Conservation (phyloP, 2,113 vertebrate species). For the Bubo blakistoni region DNA sequence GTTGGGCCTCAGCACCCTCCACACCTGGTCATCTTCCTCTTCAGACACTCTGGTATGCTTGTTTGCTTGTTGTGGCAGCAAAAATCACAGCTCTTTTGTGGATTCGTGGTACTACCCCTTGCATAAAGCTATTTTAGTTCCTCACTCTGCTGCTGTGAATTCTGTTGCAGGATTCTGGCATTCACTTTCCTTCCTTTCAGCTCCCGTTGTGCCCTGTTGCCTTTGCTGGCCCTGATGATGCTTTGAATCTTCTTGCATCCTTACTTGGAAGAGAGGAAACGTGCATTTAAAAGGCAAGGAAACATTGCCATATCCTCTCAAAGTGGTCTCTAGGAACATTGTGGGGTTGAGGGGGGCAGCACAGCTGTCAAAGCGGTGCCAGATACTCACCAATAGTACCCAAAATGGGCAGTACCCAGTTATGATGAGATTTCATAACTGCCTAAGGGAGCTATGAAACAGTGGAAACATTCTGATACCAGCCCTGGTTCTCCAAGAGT, state of each 20-base stretch:
- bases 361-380: neutral
- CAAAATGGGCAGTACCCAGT: neutral
- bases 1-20: neutral
- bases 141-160: neutral
- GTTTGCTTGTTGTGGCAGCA: neutral
- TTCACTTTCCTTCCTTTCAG: neutral
- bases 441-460: neutral
- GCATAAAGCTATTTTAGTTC: neutral
- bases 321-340: neutral
- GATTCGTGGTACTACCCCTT: neutral
- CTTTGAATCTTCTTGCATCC: neutral
- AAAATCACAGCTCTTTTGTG: neutral
- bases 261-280: neutral
- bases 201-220: neutral
- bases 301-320: neutral
- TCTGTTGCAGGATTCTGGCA: neutral
- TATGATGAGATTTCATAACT: neutral
- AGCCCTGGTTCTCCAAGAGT: neutral
- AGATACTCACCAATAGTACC: neutral
- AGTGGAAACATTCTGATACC: neutral
- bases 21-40: neutral
- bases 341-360: rapidly evolving
- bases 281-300: neutral
- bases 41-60: neutral
- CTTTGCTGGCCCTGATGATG: neutral